Percentiles rank a stretch among this genome's conserved stretches.
Conservation (phyloP, 2,797 vertebrate species). For the Squalus acanthias region DNA sequence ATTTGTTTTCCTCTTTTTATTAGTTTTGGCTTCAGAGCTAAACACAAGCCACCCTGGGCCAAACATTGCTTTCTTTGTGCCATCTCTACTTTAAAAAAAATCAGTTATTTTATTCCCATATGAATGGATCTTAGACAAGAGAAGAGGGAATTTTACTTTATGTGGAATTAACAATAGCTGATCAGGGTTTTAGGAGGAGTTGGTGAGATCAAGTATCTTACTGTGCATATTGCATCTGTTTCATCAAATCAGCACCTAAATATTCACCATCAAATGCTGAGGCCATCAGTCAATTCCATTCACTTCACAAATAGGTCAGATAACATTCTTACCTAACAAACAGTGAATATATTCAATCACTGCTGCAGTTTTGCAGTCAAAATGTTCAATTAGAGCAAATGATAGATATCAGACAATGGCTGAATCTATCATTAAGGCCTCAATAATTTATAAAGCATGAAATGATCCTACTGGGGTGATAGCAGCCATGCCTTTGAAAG, state of each 20-base stretch:
- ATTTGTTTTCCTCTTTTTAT: not conserved
- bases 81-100: not conserved
- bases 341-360: constrained; percentile 44
- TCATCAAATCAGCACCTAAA: constrained; percentile 46
- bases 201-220: constrained; percentile 41
- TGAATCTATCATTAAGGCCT: constrained; percentile 38
- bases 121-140: not conserved
- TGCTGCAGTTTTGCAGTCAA: constrained; percentile 45
- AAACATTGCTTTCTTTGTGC: not conserved
- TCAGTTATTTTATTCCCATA: not conserved
- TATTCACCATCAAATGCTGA: constrained; percentile 40
- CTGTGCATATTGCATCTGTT: constrained; percentile 43
- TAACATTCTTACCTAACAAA: constrained; percentile 44
- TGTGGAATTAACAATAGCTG: not conserved
- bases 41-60: not conserved
- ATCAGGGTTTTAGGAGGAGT: not conserved
- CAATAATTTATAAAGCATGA: constrained; percentile 39
- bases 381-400: constrained; percentile 51
- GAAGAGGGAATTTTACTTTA: not conserved
- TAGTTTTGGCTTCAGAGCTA: not conserved
- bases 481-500: constrained; percentile 37
- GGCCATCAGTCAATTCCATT: constrained; percentile 40
- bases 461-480: constrained; percentile 32
- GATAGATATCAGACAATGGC: constrained; percentile 41
- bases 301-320: constrained; percentile 44